Evolutionary conservation across 1,140 invertebrate species (phyloP), one percentile per base, ranked within the genome.

Genomic region (Drosophila chauvacae): DNA sequence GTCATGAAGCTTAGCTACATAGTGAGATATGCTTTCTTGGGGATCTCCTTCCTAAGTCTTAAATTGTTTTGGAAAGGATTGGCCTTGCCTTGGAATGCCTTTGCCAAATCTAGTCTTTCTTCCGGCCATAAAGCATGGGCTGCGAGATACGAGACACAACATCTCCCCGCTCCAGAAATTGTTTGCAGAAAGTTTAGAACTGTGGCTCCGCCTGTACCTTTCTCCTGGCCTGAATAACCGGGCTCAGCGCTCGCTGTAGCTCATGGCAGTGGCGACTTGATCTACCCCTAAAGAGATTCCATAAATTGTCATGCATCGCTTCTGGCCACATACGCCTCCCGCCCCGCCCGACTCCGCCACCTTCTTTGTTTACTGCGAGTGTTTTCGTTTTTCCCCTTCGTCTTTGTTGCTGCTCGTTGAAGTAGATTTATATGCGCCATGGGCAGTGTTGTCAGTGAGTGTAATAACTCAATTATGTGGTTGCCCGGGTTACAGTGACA

Each of bases 381-480:
- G 37, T 59, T 71, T 70, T 53, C 16, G 55, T 44, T 53, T 53
- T 53, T 57, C 55, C 28, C 13, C 53, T 56, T 42, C 41, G 30
- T 59, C 71, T 77, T 70, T 77, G 44, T 70, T 47, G 50, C 35
- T 70, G 64, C 50, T 71, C 35, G 42, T 69, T 56, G 64, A 48
- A 70, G 65, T 45, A 45, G 63, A 76, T 74, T 76, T 76, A 64
- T 56, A 57, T 42, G 70, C 50, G 30, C 35, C 51, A 58, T 59
- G 56, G 70, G 37, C 59, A 50, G 58, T 64, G 62, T 80, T 72
- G 68, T 45, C 57, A 66, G 61, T 51, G 74, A 62, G 65, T 76
- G 75, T 82, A 87, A 82, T 87, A 87, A 80, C 83, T 82, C 83
- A 87, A 87, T 87, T 87, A 87, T 61, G 62, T 69, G 83, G 76